These are phyloP conservation scores for Sericinus montela DNA, from an alignment of 2,888 invertebrate species.

Conservation along the genomic window DNA sequence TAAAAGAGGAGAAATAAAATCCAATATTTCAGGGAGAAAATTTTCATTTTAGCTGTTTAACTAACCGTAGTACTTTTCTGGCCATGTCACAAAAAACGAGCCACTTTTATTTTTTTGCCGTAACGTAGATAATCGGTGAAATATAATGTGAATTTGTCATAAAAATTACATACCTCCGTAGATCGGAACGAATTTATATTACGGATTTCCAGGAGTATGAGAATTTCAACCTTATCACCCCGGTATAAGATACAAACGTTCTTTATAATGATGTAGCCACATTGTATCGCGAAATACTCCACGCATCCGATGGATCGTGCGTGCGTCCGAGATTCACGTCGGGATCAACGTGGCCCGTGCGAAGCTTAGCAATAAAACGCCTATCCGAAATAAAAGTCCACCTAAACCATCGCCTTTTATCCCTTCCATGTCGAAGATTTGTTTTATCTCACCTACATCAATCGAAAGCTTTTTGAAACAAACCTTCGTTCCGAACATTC, in stretches of 20 bases:
- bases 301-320: neutral
- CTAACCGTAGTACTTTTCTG: neutral
- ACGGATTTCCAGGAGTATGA: no score
- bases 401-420: constrained; percentile 3
- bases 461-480: neutral
- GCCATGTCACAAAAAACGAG: neutral
- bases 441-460: constrained; percentile 10
- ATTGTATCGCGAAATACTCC: no score
- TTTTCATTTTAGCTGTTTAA: neutral
- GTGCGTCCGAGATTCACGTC: neutral
- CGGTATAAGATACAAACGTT: no score
- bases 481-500: neutral
- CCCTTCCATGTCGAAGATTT: constrained; percentile 11
- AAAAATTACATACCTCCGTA: neutral
- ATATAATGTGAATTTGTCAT: neutral
- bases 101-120: neutral
- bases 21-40: neutral
- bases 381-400: constrained; percentile 6
- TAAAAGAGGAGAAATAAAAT: no score
- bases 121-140: no score
- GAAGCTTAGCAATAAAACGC: constrained; percentile 11
- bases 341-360: constrained; percentile 5
- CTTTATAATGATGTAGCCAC: no score
- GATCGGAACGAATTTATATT: no score
- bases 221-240: no score